Percentiles rank a stretch among this genome's conserved stretches.
These are phyloP conservation scores for Ophioninae sp. DNA, from an alignment of 2,888 invertebrate genomes.

Conservation along the genomic window DNA sequence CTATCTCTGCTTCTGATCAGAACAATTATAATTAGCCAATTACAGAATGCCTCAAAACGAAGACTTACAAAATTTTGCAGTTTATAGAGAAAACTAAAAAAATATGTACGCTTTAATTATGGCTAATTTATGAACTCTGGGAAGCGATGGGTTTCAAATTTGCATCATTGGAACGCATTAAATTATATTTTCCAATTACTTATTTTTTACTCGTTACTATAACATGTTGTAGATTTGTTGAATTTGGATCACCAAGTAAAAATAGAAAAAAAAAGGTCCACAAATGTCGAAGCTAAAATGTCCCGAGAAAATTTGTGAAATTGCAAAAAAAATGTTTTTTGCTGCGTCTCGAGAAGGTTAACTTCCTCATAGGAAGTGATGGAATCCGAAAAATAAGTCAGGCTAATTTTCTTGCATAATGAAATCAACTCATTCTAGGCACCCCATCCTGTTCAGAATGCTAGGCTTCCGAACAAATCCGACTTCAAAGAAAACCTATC, in stretches of 20 bases:
- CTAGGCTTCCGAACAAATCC: conserved; percentile 55
- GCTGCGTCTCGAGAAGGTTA: too few relatives aligned
- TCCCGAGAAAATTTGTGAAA: too few relatives aligned
- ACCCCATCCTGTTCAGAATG: conserved; percentile 60
- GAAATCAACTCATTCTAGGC: conserved; percentile 64
- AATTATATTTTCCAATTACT: not conserved
- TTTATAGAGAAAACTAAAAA: not conserved
- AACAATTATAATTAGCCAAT: not conserved
- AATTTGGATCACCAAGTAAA: too few relatives aligned
- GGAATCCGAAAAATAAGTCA: not conserved
- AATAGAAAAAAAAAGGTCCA: too few relatives aligned
- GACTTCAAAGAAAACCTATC: conserved; percentile 42
- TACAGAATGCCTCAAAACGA: not conserved
- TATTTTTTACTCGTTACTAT: not conserved
- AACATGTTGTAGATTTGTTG: not conserved
- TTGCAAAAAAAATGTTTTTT: too few relatives aligned
- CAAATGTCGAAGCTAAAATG: too few relatives aligned
- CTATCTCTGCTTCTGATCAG: not conserved
- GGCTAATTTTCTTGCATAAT: not conserved
- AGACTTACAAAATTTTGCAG: not conserved
- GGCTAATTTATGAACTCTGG: not conserved
- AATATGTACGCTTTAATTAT: not conserved
- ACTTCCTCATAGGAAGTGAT: too few relatives aligned
- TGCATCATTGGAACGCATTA: not conserved
- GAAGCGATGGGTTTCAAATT: not conserved